A percentile compares a stretch with the other conserved stretches of the same genome.
Conservation (phyloP, 2,113 vertebrate genomes). For the Gracilinanus agilis region DNA sequence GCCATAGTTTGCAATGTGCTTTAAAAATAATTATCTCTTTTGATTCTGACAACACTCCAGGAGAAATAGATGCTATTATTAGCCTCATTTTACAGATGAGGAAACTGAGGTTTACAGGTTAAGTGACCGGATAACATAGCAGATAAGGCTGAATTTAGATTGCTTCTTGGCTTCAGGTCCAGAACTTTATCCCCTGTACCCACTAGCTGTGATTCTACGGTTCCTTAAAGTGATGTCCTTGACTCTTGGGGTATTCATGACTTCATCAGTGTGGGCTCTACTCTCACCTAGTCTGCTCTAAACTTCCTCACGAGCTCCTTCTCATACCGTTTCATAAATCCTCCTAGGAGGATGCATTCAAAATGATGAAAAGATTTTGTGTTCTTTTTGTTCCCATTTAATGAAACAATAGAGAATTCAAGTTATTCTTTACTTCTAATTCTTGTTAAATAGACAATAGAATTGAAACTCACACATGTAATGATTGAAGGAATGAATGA, state of each 20-base stretch:
- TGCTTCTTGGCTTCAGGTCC: neutral
- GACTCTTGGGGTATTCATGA: neutral
- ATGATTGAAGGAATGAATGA: neutral
- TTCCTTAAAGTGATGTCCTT: neutral
- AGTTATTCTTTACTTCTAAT: neutral
- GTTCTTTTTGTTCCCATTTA: neutral
- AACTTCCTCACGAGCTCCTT: neutral
- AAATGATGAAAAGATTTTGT: neutral
- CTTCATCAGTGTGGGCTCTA: neutral
- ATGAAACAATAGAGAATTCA: neutral
- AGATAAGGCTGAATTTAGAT: neutral
- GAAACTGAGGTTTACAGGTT: neutral
- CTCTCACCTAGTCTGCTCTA: neutral
- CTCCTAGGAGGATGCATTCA: neutral
- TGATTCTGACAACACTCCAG: neutral
- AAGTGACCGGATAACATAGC: neutral
- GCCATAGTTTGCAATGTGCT: neutral
- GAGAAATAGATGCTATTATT: neutral
- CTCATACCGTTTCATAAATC: neutral
- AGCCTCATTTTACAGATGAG: no score
- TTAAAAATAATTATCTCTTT: neutral
- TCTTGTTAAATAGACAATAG: neutral
- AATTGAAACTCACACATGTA: neutral
- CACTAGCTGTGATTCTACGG: neutral
- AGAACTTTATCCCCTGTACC: neutral